Percentiles rank a stretch among this genome's conserved stretches.
Evolutionary conservation across 2,113 vertebrate species (phyloP).

Genomic region (Panthera uncia): DNA sequence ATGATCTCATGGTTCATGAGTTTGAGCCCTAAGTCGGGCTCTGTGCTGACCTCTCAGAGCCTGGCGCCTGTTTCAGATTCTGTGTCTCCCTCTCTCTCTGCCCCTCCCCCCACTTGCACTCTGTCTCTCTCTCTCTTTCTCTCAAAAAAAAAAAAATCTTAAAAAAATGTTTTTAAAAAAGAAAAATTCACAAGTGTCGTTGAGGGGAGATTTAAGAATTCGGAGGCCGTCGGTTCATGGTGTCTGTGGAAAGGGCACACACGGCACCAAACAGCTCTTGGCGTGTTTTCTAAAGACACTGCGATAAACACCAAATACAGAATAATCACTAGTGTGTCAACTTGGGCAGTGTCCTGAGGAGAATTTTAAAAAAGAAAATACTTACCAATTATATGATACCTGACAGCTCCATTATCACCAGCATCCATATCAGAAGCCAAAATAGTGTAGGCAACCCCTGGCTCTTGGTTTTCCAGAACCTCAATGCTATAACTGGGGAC

Average conservation of each 20-base stretch:
- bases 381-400: slow-evolving; percentile 90
- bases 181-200: not conserved
- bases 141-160: no score
- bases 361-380: not conserved
- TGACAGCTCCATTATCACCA: slow-evolving; percentile 88
- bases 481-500: slow-evolving; percentile 83
- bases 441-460: slow-evolving; percentile 84
- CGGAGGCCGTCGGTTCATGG: not conserved
- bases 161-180: no score
- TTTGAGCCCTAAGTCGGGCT: no score
- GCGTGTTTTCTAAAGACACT: not conserved
- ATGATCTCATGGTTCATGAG: no score
- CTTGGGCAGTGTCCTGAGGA: not conserved
- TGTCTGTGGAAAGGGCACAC: not conserved
- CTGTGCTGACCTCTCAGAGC: no score
- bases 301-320: not conserved
- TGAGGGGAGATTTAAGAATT: not conserved
- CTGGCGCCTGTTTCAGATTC: no score
- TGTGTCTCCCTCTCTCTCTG: no score
- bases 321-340: not conserved
- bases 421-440: slow-evolving; percentile 89
- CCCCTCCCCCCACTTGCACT: no score
- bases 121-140: no score
- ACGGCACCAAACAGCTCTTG: not conserved
- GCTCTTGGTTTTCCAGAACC: slow-evolving; percentile 92